These are phyloP conservation scores for Cataglyphis cursor DNA, from an alignment of 2,888 invertebrate genomes.

Conservation along the genomic window DNA sequence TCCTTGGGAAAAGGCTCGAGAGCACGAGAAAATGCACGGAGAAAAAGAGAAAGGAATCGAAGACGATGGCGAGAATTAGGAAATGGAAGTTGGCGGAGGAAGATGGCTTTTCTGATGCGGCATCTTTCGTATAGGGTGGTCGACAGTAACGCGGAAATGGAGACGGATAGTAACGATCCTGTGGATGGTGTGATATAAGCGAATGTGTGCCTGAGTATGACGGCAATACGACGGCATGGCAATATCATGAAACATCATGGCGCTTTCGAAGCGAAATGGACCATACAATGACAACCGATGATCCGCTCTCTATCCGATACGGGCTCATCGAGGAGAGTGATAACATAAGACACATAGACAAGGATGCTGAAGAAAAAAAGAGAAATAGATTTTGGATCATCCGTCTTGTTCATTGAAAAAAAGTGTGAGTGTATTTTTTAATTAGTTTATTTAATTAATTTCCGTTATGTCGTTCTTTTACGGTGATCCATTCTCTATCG, in stretches of 20 bases:
- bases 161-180: constrained; percentile 36
- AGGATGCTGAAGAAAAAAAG: background rate
- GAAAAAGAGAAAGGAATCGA: background rate
- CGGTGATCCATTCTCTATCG: constrained; percentile 10
- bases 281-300: constrained; percentile 23
- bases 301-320: background rate
- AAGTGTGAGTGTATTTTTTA: background rate
- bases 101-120: constrained; percentile 54
- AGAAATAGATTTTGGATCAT: background rate
- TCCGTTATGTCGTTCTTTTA: background rate
- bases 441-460: constrained; percentile 7
- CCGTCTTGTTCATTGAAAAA: background rate
- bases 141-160: constrained; percentile 32
- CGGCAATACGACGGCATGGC: background rate
- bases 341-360: background rate
- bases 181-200: constrained; percentile 2
- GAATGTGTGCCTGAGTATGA: constrained; percentile 19
- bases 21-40: background rate
- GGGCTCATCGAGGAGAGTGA: background rate
- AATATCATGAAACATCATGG: background rate
- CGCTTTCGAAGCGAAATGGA: constrained; percentile 16
- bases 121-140: background rate
- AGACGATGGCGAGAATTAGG: constrained; percentile 34
- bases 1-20: background rate
- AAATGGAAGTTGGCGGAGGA: constrained; percentile 34